phyloP scores from a whole-genome alignment of 2,797 vertebrate species.

The Pseudopleuronectes americanus region DNA sequence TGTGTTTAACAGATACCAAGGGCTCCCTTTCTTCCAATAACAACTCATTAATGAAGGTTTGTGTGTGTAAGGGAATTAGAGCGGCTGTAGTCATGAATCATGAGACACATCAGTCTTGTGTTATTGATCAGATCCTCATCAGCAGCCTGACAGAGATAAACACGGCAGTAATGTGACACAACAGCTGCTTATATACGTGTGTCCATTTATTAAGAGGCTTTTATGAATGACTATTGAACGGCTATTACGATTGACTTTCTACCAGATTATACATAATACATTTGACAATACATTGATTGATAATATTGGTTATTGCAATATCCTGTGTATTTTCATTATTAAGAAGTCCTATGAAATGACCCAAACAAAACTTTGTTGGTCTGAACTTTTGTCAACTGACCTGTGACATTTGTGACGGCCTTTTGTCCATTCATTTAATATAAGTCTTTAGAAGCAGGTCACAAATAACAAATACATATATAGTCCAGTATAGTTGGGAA shows the following conservation, averaged over 20 bases:
- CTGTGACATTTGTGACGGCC: too few relatives aligned
- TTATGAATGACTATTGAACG: constrained; percentile 19
- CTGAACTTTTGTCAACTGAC: too few relatives aligned
- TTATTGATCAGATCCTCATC: constrained; percentile 82
- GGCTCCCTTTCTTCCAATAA: constrained; percentile 82
- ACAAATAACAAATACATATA: too few relatives aligned
- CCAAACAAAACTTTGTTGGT: too few relatives aligned
- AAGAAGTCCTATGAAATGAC: not conserved
- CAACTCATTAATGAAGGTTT: constrained; percentile 86
- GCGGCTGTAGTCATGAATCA: constrained; percentile 82
- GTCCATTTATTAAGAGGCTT: constrained; percentile 29
- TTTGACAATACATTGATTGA: not conserved
- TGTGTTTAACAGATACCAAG: constrained; percentile 85
- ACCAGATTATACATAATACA: constrained; percentile 9
- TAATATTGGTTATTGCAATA: not conserved
- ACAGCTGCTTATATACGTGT: constrained; percentile 36
- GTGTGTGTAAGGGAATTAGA: constrained; percentile 84
- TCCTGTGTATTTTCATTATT: not conserved
- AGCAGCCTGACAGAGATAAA: constrained; percentile 72
- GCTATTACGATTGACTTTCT: constrained; percentile 20
- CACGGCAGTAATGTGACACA: constrained; percentile 57
- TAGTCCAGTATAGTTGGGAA: too few relatives aligned
- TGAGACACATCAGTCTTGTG: constrained; percentile 77
- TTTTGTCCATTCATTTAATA: too few relatives aligned
- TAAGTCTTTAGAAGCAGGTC: too few relatives aligned